Evolutionary conservation across 1,140 invertebrate genomes (phyloP).

Genomic region (Adoxophyes honmai): DNA sequence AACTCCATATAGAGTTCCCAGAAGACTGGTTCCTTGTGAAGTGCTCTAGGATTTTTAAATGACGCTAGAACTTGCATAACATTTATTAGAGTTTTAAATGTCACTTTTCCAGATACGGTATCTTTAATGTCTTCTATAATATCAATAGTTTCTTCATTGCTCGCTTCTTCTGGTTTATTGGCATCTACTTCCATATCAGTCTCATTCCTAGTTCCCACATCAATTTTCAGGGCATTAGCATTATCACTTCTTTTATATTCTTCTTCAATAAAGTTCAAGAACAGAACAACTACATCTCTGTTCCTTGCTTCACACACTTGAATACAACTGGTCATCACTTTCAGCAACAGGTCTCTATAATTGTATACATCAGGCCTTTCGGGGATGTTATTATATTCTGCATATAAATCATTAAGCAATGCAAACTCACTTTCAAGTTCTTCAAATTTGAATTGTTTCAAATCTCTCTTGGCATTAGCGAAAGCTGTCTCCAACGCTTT

Average conservation of each 20-base stretch:
- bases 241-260: slow-evolving; percentile 72
- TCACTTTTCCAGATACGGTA: slow-evolving; percentile 66
- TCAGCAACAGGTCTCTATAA: slow-evolving; percentile 89
- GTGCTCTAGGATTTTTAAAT: slow-evolving; percentile 87
- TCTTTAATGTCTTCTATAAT: slow-evolving; percentile 54
- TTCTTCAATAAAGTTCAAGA: slow-evolving; percentile 88
- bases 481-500: slow-evolving; percentile 77
- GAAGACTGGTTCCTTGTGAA: slow-evolving; percentile 87
- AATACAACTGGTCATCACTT: slow-evolving; percentile 85
- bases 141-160: slow-evolving; percentile 42
- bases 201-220: slow-evolving; percentile 49
- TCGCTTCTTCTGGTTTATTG: slow-evolving; percentile 37
- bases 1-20: slow-evolving; percentile 87
- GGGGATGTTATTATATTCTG: slow-evolving; percentile 58
- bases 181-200: slow-evolving; percentile 55
- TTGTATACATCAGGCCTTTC: slow-evolving; percentile 84
- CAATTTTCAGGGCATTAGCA: slow-evolving; percentile 53
- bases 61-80: slow-evolving; percentile 88
- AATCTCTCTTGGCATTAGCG: slow-evolving; percentile 52
- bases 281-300: slow-evolving; percentile 85
- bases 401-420: slow-evolving; percentile 48
- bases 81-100: slow-evolving; percentile 82
- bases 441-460: slow-evolving; percentile 52
- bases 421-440: slow-evolving; percentile 49
- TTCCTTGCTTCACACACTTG: slow-evolving; percentile 87